Conservation (phyloP, 2,797 vertebrate species). For the Tragelaphus oryx region DNA sequence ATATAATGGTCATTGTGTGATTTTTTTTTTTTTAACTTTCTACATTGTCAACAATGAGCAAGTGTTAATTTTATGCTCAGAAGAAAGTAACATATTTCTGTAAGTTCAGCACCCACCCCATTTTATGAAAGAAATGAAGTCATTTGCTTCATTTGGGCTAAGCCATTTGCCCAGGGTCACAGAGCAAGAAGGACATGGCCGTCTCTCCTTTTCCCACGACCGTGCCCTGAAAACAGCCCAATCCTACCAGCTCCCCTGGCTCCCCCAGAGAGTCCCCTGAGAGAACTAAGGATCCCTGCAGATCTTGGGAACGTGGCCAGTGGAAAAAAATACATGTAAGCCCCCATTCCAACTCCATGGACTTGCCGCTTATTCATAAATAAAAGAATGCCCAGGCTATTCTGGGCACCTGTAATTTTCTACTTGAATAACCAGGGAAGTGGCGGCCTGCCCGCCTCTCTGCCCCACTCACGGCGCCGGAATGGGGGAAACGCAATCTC, state of each 20-base stretch:
- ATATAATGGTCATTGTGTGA: background rate
- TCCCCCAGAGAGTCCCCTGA: background rate
- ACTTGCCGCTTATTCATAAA: constrained; percentile 74
- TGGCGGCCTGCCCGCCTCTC: constrained; percentile 68
- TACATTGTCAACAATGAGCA: background rate
- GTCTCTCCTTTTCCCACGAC: background rate
- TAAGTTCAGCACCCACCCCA: background rate
- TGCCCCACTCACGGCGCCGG: background rate
- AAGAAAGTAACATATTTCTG: background rate
- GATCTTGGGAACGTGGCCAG: background rate
- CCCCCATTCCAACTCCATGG: constrained; percentile 41
- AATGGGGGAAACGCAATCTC: constrained; percentile 61
- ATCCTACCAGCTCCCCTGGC: background rate
- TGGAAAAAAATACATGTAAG: constrained; percentile 37
- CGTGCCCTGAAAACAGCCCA: background rate
- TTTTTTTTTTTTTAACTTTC: background rate
- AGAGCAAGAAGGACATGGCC: background rate
- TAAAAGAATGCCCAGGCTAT: constrained; percentile 77
- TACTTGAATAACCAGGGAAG: constrained; percentile 74
- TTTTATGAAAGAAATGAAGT: background rate
- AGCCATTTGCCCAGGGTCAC: background rate
- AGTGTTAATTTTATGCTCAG: background rate
- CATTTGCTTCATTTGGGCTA: background rate
- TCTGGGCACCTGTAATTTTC: constrained; percentile 79
- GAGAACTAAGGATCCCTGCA: background rate